Evolutionary conservation across 2,113 vertebrate genomes (phyloP), one percentile per base, ranked within the genome.

Genomic region (Rousettus leschenaultii): DNA sequence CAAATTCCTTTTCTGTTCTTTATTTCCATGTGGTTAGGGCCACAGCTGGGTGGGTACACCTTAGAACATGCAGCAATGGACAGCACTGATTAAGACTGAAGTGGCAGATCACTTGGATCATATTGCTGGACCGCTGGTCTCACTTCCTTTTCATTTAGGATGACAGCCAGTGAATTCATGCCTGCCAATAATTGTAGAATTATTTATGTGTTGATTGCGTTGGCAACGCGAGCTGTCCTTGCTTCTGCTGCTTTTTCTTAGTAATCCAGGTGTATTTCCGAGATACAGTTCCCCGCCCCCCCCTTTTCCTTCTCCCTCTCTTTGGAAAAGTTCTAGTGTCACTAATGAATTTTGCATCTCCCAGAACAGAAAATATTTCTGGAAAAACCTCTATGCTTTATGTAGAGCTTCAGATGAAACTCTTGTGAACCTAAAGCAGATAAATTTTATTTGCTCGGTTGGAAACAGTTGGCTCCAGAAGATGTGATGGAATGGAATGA

Each of bases 1-100:
- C 88, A 95, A 94, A 59, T 86, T 98, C 97, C 93, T 93, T 93
- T 93, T 78, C 8, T 40, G 21, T 89, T 95, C 18, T 89, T 92
- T 91, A 59, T 90, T 94, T 89, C 51, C 30, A 21, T 78, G 75
- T 68, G 53, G 55, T 40, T 24, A 86, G 70, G 80, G 53, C 40
- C 18, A 28, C 86, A 87, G 63, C 30, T 75, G 28, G 28, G 66
- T 95, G 35, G 68, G 33, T 71, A 65, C 28, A 90, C 28, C 40
- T 93, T 35, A 40, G 26, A 93, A 43, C 30, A 73, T 78, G 59
- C 33, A 78, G n/a, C 26, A 89, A 73, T 30, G 51, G 57, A 33
- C n/a, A 87, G 35, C 45, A 33, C 7, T 80, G 86, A 95, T 77
- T 86, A 79, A 75, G 35, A 61, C 43, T 9, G 1, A 18, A 48